These are phyloP conservation scores for Aurelia aurita DNA, from an alignment of 30 jellyfish, hydroid and myxozoan genomes.

Conservation along the genomic window DNA sequence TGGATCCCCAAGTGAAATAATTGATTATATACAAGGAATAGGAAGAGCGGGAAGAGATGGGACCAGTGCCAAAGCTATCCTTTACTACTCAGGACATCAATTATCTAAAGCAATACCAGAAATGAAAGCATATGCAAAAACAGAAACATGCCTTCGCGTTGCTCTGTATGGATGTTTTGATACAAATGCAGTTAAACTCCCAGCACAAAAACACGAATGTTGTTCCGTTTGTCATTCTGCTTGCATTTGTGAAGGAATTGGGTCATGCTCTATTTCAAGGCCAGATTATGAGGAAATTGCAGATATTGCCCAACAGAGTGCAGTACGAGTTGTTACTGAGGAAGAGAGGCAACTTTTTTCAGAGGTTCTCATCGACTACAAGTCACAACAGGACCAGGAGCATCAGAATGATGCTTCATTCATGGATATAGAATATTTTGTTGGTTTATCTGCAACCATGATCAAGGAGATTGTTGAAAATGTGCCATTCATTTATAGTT, in stretches of 20 bases:
- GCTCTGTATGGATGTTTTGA: slow-evolving; percentile 3
- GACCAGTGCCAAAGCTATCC: background rate
- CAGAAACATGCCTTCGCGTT: slow-evolving; percentile 11
- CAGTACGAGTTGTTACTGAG: slow-evolving; percentile 20
- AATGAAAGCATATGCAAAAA: slow-evolving; percentile 31
- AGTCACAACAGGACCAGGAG: background rate
- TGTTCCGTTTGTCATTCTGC: slow-evolving; percentile 25
- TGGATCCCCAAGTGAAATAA: slow-evolving; percentile 23
- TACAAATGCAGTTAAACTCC: slow-evolving; percentile 4
- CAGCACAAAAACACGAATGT: slow-evolving; percentile 19
- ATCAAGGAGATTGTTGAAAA: slow-evolving; percentile 6
- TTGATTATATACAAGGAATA: slow-evolving; percentile 28
- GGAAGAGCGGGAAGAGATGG: slow-evolving; percentile 51
- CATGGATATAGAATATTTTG: background rate
- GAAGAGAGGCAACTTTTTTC: slow-evolving; percentile 21
- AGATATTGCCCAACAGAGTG: background rate
- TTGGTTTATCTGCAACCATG: slow-evolving; percentile 8
- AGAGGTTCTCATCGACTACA: slow-evolving; percentile 4
- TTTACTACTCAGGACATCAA: slow-evolving; percentile 25
- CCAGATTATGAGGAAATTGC: background rate
- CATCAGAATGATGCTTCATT: background rate
- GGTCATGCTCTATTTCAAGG: slow-evolving; percentile 3
- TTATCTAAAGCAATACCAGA: slow-evolving; percentile 12
- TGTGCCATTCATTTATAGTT: slow-evolving; percentile 1
- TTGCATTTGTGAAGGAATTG: slow-evolving; percentile 6